A percentile compares a stretch with the other conserved stretches of the same genome.
These are phyloP conservation scores for Dipus sagitta DNA, from an alignment of 2,797 vertebrate species.

Conservation along the genomic window DNA sequence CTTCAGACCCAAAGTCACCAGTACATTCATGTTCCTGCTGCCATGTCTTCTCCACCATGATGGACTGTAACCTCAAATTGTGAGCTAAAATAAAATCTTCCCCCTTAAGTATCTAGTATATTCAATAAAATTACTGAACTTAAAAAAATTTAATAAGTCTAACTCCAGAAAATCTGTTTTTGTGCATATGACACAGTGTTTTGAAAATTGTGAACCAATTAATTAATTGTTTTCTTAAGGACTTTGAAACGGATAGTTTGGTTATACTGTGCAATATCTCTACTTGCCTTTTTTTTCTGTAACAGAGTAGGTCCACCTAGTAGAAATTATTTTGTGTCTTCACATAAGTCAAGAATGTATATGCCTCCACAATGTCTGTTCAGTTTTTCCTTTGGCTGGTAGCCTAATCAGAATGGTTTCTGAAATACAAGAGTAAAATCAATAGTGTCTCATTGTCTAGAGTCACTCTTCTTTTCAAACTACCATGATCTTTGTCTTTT, in stretches of 20 bases:
- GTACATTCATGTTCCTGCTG: too few species aligned
- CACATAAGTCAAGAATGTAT: background rate
- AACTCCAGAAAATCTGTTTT: background rate
- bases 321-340: background rate
- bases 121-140: background rate
- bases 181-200: background rate
- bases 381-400: background rate
- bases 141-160: background rate
- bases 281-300: conserved; percentile 41
- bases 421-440: conserved; percentile 17
- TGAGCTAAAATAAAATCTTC: too few species aligned
- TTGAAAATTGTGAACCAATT: background rate
- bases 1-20: too few species aligned
- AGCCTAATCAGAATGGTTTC: background rate
- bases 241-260: background rate
- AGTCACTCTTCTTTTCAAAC: conserved; percentile 19
- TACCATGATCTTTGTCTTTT: background rate
- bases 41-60: too few species aligned
- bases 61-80: too few species aligned
- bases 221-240: background rate
- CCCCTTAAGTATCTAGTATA: too few species aligned
- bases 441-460: too few species aligned
- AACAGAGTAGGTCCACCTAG: background rate
- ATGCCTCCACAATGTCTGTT: background rate
- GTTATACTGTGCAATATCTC: background rate